A percentile compares a stretch with the other conserved stretches of the same genome.
phyloP scores from a whole-genome alignment of 1,140 invertebrate genomes.

The Hycleus cichorii region DNA sequence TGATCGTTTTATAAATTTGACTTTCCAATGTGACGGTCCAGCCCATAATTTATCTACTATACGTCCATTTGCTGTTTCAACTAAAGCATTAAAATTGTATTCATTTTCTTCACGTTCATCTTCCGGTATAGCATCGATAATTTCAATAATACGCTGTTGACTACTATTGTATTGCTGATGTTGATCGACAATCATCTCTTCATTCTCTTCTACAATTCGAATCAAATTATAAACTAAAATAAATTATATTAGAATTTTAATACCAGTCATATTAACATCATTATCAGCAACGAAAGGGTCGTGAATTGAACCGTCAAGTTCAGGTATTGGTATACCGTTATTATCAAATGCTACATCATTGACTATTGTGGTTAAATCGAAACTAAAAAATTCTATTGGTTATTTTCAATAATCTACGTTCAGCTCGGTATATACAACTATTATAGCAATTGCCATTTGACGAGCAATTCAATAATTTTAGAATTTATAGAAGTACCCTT shows the following conservation, averaged over 20 bases:
- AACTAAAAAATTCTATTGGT: too few species aligned
- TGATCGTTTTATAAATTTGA: slow-evolving; percentile 42
- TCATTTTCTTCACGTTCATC: slow-evolving; percentile 45
- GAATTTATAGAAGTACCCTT: too few species aligned
- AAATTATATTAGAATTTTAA: too few species aligned
- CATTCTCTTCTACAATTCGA: neutral
- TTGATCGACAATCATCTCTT: too few species aligned
- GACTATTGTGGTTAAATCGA: too few species aligned
- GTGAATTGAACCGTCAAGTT: slow-evolving; percentile 36
- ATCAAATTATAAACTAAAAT: too few species aligned
- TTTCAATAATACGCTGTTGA: slow-evolving; percentile 18
- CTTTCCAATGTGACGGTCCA: slow-evolving; percentile 68
- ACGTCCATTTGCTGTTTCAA: slow-evolving; percentile 38
- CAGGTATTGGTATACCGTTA: slow-evolving; percentile 39
- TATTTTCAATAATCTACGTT: too few species aligned
- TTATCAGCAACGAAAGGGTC: slow-evolving; percentile 39
- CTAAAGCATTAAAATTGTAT: slow-evolving; percentile 59
- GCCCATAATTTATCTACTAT: slow-evolving; percentile 53
- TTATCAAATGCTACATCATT: slow-evolving; percentile 36
- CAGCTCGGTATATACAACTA: too few species aligned
- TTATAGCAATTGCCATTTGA: too few species aligned
- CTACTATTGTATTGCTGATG: too few species aligned
- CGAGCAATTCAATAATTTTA: too few species aligned
- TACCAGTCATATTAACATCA: slow-evolving; percentile 25
- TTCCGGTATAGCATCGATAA: slow-evolving; percentile 43